A percentile compares a stretch with the other conserved stretches of the same genome.
Evolutionary conservation across 2,113 vertebrate genomes (phyloP).

Genomic region (Cardinalis cardinalis): DNA sequence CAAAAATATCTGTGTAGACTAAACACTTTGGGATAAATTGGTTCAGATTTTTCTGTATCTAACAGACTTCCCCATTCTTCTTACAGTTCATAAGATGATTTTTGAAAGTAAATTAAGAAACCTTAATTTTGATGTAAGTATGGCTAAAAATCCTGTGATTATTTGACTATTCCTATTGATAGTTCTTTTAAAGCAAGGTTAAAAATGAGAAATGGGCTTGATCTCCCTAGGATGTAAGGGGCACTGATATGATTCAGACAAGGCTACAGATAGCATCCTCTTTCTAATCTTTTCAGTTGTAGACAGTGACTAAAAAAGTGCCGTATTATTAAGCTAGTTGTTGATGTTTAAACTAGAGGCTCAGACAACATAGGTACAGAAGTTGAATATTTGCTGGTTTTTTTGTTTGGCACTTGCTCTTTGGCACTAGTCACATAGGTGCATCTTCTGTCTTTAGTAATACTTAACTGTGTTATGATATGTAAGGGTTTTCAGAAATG

Average conservation of each 20-base stretch:
- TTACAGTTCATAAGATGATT: neutral
- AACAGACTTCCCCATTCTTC: neutral
- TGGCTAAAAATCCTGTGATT: neutral
- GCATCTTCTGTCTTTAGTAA: conserved; percentile 21
- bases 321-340: neutral
- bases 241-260: neutral
- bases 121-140: neutral
- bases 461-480: neutral
- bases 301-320: neutral
- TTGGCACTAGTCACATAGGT: neutral
- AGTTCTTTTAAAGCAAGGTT: neutral
- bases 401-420: neutral
- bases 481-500: conserved; percentile 18
- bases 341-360: neutral
- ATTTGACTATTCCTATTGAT: neutral
- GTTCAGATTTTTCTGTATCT: neutral
- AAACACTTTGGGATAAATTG: neutral
- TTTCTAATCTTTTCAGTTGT: neutral
- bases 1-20: neutral
- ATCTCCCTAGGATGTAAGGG: neutral
- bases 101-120: neutral
- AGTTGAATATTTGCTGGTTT: neutral
- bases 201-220: neutral
- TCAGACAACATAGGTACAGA: neutral
- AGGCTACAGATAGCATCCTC: neutral